Evolutionary conservation across 2,888 invertebrate species (phyloP), one percentile per base, ranked within the genome.

Genomic region (Labia minor): DNA sequence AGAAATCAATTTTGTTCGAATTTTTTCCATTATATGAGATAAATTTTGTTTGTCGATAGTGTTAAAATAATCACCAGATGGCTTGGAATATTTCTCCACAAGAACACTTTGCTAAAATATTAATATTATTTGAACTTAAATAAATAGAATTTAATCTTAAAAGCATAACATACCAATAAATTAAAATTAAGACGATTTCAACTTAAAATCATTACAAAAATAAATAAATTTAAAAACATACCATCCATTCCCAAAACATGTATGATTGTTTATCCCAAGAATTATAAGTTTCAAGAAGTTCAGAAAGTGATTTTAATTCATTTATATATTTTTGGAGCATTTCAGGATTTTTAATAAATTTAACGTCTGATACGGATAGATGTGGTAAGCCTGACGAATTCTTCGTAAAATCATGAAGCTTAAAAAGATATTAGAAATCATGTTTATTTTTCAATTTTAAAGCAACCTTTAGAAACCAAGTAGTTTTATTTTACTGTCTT

Each of bases 211-310:
- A 33, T 33, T 8, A 8, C 33, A 11, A 33, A 6, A 33, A 33
- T 33, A 33, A 33, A 33, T 11, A 33, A 33, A 11, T 33, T 11
- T n/a, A 37, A 21, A 18, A 33, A 14, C 63, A 67, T 70, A 73
- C 73, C 73, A 74, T 73, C 73, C 73, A 74, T 21, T 73, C 68
- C 73, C 73, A 73, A 70, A 72, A 74, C 20, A 64, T 18, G 18
- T 67, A 62, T 67, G 71, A 70, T 8, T 70, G 71, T 21, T 69
- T 69, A 14, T 70, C 67, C 73, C 73, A 73, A 20, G 70, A 70
- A 33, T 63, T 67, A 66, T 72, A 71, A 61, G 67, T 71, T 10
- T 71, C 70, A 14, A 73, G 19, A 8, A 73, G 67, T 65, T 69
- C 67, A 1, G 67, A 64, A 20, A 71, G 62, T 16, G 61, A 33